Evolutionary conservation across 2,888 invertebrate species (phyloP).

Genomic region (Coenonympha arcania): DNA sequence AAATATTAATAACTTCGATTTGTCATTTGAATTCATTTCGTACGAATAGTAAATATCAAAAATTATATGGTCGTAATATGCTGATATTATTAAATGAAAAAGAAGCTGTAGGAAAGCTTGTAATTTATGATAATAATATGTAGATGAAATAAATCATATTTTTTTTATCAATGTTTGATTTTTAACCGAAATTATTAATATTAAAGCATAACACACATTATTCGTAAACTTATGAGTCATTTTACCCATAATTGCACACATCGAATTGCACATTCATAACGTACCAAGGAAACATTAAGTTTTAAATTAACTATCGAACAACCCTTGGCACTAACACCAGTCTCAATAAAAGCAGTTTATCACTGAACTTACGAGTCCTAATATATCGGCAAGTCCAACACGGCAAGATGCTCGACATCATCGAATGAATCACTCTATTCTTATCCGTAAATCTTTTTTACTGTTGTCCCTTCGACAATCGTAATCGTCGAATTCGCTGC

Average conservation of each 20-base stretch:
- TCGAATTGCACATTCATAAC: too few relatives aligned
- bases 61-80: too few relatives aligned
- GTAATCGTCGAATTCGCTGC: slow-evolving; percentile 45
- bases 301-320: neutral
- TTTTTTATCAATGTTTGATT: neutral
- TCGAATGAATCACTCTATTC: slow-evolving; percentile 15
- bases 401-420: slow-evolving; percentile 6
- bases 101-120: too few relatives aligned
- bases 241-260: neutral
- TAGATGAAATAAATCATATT: too few relatives aligned
- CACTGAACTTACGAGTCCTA: neutral
- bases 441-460: slow-evolving; percentile 17
- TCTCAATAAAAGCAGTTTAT: neutral
- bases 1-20: slow-evolving; percentile 4
- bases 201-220: neutral
- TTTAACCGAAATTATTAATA: neutral
- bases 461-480: slow-evolving; percentile 6
- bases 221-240: neutral
- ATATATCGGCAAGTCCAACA: neutral
- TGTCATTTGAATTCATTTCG: too few relatives aligned
- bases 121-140: too few relatives aligned
- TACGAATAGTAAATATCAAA: too few relatives aligned
- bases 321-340: neutral
- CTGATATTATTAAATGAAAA: too few relatives aligned
- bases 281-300: neutral